These are phyloP conservation scores for Tribolium freemani DNA, from an alignment of 2,888 invertebrate genomes.

Conservation along the genomic window DNA sequence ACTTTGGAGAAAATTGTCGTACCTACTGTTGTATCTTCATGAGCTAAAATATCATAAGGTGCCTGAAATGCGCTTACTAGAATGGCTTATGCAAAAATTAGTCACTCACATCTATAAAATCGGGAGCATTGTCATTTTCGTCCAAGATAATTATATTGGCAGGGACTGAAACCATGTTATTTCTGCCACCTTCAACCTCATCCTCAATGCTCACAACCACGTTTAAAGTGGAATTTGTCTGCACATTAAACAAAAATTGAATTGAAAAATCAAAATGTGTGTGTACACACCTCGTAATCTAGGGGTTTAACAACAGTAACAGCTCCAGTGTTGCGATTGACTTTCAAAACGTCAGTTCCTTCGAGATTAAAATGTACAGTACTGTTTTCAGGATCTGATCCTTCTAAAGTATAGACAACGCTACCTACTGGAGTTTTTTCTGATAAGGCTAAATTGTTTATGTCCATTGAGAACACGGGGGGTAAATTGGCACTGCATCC, in stretches of 20 bases:
- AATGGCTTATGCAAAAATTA: neutral
- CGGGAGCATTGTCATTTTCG: constrained; percentile 90
- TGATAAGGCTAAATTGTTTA: constrained; percentile 82
- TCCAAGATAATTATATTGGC: constrained; percentile 88
- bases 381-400: constrained; percentile 86
- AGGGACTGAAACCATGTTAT: constrained; percentile 81
- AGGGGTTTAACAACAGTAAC: constrained; percentile 84
- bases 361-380: constrained; percentile 79
- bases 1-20: constrained; percentile 82
- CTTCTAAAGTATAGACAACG: constrained; percentile 83
- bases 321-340: constrained; percentile 82
- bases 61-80: constrained; percentile 68
- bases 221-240: constrained; percentile 84
- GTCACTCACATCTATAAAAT: constrained; percentile 78
- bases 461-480: constrained; percentile 81
- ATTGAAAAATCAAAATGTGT: neutral
- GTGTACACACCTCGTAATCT: constrained; percentile 81
- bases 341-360: constrained; percentile 86
- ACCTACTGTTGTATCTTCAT: constrained; percentile 82
- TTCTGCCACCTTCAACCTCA: constrained; percentile 74
- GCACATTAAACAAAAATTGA: constrained; percentile 44
- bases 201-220: constrained; percentile 88
- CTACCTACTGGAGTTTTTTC: constrained; percentile 86
- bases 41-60: constrained; percentile 84
- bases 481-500: constrained; percentile 74